These are phyloP conservation scores for Lycaena phlaeas DNA, from an alignment of 2,888 invertebrate genomes.

Conservation along the genomic window DNA sequence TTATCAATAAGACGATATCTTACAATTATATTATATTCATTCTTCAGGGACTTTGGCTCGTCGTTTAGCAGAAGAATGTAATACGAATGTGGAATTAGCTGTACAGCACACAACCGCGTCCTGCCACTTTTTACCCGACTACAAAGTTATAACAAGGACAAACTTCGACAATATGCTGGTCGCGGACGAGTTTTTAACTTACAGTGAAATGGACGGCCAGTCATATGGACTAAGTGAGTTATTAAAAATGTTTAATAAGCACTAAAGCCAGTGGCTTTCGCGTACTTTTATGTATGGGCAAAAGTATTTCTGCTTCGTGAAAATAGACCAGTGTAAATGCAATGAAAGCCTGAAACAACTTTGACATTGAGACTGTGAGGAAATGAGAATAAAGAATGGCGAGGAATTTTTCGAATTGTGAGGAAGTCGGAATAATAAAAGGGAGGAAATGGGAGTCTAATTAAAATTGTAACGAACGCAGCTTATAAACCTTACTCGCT, in stretches of 20 bases:
- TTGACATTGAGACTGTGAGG: too few relatives aligned
- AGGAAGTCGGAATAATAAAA: too few relatives aligned
- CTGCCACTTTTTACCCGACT: conserved; percentile 35
- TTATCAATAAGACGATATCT: background rate
- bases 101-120: conserved; percentile 46
- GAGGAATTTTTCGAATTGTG: too few relatives aligned
- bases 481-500: too few relatives aligned
- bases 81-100: conserved; percentile 37
- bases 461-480: conserved; percentile 4
- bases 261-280: background rate
- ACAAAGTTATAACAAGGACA: conserved; percentile 33
- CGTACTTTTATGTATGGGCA: background rate
- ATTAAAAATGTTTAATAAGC: background rate
- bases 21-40: conserved; percentile 1
- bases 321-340: too few relatives aligned
- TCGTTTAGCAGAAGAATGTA: conserved; percentile 41
- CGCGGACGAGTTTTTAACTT: conserved; percentile 53
- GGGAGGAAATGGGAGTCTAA: background rate
- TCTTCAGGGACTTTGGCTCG: conserved; percentile 44
- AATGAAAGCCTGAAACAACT: too few relatives aligned
- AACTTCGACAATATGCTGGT: conserved; percentile 57
- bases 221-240: conserved; percentile 56
- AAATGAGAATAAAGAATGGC: background rate
- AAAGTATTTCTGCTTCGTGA: conserved; percentile 1
- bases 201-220: conserved; percentile 50